These are phyloP conservation scores for Diachasmimorpha longicaudata DNA, from an alignment of 1,140 invertebrate species.

Conservation along the genomic window DNA sequence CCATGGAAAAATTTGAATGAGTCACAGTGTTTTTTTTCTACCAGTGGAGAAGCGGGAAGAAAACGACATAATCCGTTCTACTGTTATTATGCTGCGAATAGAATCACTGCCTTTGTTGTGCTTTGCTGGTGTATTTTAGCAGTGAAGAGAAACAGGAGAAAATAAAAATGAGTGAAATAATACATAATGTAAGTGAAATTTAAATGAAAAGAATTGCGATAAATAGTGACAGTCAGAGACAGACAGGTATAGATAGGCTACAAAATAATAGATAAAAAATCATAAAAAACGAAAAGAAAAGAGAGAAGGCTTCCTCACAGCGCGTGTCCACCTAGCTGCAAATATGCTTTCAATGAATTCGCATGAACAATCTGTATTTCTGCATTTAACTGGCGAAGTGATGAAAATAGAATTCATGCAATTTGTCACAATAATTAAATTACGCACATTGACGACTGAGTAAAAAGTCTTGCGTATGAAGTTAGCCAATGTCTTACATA, in stretches of 20 bases:
- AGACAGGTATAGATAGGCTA: slow-evolving; percentile 19
- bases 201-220: background rate
- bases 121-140: background rate
- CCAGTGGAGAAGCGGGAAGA: slow-evolving; percentile 13
- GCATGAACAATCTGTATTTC: background rate
- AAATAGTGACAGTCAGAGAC: background rate
- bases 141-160: background rate
- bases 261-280: slow-evolving; percentile 28
- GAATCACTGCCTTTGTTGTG: slow-evolving; percentile 3
- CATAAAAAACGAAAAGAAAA: slow-evolving; percentile 42
- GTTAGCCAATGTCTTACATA: too few species aligned
- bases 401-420: background rate
- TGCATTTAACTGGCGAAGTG: background rate
- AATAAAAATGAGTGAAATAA: slow-evolving; percentile 10
- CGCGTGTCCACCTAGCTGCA: slow-evolving; percentile 25
- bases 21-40: background rate
- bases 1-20: background rate
- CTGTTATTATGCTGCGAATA: background rate
- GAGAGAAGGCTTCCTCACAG: slow-evolving; percentile 33
- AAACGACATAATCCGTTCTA: slow-evolving; percentile 15
- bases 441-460: too few species aligned
- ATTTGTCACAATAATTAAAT: background rate
- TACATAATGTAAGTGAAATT: slow-evolving; percentile 2
- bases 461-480: too few species aligned
- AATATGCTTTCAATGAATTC: background rate